Evolutionary conservation across 2,888 invertebrate species (phyloP).

Genomic region (Rhagophthalmus giganteus): DNA sequence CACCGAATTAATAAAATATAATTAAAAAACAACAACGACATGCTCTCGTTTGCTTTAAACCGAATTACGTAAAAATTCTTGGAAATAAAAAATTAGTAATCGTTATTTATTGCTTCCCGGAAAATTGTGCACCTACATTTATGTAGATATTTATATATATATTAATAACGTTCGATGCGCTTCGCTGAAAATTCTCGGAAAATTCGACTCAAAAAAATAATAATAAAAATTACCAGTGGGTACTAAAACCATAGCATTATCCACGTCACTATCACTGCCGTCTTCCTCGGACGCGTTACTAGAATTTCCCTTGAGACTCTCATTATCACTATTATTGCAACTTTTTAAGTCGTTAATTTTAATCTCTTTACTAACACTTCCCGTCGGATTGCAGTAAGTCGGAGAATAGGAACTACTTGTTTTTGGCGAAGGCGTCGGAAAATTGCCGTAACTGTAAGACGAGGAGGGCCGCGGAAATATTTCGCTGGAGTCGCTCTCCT

Average conservation of each 20-base stretch:
- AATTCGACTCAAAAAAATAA: too few relatives aligned
- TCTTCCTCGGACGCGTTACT: slow-evolving; percentile 13
- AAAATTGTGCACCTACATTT: too few relatives aligned
- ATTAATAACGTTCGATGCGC: too few relatives aligned
- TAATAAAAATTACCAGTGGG: slow-evolving; percentile 50
- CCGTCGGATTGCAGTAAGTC: slow-evolving; percentile 17
- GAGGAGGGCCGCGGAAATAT: slow-evolving; percentile 33
- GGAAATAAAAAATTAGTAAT: not conserved
- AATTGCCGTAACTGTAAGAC: slow-evolving; percentile 7
- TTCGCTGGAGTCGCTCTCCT: slow-evolving; percentile 40
- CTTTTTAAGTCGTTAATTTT: slow-evolving; percentile 17
- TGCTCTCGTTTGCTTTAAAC: too few relatives aligned
- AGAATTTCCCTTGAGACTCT: slow-evolving; percentile 17
- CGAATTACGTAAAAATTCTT: not conserved
- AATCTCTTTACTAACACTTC: slow-evolving; percentile 1
- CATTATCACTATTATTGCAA: slow-evolving; percentile 27
- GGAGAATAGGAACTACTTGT: slow-evolving; percentile 28
- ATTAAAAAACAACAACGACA: too few relatives aligned
- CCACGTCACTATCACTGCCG: slow-evolving; percentile 35
- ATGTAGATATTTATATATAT: too few relatives aligned
- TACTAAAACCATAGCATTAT: slow-evolving; percentile 52
- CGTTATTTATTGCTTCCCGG: not conserved
- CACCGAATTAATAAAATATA: too few relatives aligned
- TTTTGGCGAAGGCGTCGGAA: slow-evolving; percentile 17
- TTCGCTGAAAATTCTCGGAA: too few relatives aligned